Evolutionary conservation across 2,113 vertebrate species (phyloP).

Genomic region (Salvator merianae): DNA sequence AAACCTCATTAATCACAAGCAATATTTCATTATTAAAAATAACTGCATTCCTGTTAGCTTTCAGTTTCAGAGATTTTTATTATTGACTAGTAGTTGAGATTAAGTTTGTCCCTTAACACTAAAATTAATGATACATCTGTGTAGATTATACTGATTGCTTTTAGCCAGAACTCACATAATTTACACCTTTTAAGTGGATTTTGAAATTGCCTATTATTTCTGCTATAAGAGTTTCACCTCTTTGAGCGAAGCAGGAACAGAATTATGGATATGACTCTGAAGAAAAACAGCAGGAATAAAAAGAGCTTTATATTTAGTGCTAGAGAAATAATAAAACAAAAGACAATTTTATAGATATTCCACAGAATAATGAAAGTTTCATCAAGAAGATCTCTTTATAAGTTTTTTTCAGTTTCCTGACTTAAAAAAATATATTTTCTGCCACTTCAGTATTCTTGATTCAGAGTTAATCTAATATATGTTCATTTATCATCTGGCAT

Average conservation of each 20-base stretch:
- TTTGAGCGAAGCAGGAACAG: conserved; percentile 8
- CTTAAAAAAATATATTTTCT: conserved; percentile 4
- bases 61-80: neutral
- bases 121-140: conserved; percentile 27
- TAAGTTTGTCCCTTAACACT: neutral
- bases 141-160: conserved; percentile 14
- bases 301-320: conserved; percentile 17
- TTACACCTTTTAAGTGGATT: conserved; percentile 21
- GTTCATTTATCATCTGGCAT: neutral
- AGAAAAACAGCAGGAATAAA: conserved; percentile 16
- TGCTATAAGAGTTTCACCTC: conserved; percentile 5
- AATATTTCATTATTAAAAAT: neutral
- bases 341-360: conserved; percentile 18
- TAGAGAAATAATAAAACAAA: conserved; percentile 14
- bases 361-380: conserved; percentile 15
- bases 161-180: conserved; percentile 14
- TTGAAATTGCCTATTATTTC: conserved; percentile 27
- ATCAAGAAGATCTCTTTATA: conserved; percentile 8
- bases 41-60: neutral
- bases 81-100: neutral
- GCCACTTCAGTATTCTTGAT: neutral
- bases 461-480: conserved; percentile 11
- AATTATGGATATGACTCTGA: conserved; percentile 21
- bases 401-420: neutral
- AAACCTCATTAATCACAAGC: neutral